Evolutionary conservation across 2,797 vertebrate genomes (phyloP).

Genomic region (Peromyscus melanophrys): DNA sequence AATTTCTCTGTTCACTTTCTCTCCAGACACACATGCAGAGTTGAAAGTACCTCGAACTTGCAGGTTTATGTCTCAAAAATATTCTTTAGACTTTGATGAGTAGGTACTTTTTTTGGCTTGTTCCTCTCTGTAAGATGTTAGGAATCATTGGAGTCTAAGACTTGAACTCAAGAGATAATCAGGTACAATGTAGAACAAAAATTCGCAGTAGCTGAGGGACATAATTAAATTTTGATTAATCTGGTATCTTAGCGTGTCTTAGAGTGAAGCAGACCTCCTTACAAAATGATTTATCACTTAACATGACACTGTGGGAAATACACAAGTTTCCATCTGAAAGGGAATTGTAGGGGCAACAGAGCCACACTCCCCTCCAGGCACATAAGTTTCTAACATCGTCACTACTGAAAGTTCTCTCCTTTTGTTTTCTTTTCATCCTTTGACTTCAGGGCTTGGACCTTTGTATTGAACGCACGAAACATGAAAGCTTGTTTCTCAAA

Average conservation of each 20-base stretch:
- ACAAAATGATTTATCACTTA: conserved; percentile 68
- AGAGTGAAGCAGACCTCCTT: conserved; percentile 39
- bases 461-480: not conserved
- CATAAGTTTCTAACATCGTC: not conserved
- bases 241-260: conserved; percentile 46
- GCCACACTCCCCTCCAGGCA: not conserved
- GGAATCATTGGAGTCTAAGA: conserved; percentile 61
- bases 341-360: not conserved
- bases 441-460: not conserved
- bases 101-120: conserved; percentile 1
- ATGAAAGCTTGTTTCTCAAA: conserved; percentile 23
- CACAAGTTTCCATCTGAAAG: conserved; percentile 29
- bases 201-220: conserved; percentile 26
- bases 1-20: conserved; percentile 9
- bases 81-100: conserved; percentile 21
- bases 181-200: conserved; percentile 70
- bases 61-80: conserved; percentile 44
- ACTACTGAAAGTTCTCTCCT: not conserved
- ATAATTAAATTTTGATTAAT: conserved; percentile 79
- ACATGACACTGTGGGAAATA: conserved; percentile 32
- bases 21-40: not conserved
- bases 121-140: not conserved
- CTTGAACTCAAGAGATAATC: conserved; percentile 69
- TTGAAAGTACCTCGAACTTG: not conserved
- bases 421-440: not conserved